A percentile compares a stretch with the other conserved stretches of the same genome.
Conservation (phyloP, 2,113 vertebrate species). For the Arenaria interpres region DNA sequence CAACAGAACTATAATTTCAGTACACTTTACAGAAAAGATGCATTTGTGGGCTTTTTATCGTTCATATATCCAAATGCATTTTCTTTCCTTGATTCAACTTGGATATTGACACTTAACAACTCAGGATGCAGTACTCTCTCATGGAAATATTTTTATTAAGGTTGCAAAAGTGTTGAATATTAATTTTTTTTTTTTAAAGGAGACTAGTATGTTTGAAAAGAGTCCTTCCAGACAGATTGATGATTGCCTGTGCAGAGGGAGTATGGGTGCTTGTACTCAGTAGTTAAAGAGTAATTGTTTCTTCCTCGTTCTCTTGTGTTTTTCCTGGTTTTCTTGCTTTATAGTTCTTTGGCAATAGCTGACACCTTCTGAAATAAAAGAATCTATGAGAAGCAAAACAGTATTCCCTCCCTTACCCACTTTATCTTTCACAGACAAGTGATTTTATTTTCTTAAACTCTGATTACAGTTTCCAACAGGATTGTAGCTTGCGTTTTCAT, state of each 20-base stretch:
- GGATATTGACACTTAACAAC: neutral
- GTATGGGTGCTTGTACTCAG: neutral
- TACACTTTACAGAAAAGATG: neutral
- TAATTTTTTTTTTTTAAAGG: neutral
- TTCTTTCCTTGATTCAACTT: neutral
- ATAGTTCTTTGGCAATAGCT: neutral
- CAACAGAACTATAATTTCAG: neutral
- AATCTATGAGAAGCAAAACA: neutral
- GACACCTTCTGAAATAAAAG: neutral
- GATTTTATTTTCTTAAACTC: neutral
- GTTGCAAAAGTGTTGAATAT: neutral
- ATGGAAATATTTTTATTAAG: neutral
- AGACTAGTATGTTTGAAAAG: neutral
- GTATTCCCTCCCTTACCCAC: neutral
- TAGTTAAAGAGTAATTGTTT: neutral
- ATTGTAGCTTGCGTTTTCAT: neutral
- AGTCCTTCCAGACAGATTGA: neutral
- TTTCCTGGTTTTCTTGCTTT: neutral
- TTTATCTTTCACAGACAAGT: neutral
- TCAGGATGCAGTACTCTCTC: neutral
- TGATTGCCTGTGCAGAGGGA: neutral
- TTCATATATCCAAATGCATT: neutral
- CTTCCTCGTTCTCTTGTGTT: neutral
- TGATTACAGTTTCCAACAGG: neutral
- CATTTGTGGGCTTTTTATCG: neutral